These are phyloP conservation scores for Trissoscelio sp. DNA, from an alignment of 2,888 invertebrate genomes.

Conservation along the genomic window DNA sequence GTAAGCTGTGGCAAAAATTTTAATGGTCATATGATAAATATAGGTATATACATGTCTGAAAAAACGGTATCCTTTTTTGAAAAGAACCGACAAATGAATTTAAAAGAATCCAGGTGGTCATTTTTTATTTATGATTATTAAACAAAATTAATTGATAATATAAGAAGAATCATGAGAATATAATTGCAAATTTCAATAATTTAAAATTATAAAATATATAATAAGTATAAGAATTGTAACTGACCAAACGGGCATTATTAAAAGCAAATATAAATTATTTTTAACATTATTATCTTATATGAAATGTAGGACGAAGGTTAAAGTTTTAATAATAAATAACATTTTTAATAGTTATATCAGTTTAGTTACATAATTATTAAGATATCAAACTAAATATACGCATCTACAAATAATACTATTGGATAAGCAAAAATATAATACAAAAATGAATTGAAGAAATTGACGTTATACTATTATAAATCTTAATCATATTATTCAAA, in stretches of 20 bases:
- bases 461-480: no score
- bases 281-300: background rate
- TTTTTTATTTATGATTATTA: background rate
- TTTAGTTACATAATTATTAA: no score
- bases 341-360: background rate
- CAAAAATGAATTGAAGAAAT: no score
- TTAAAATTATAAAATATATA: background rate
- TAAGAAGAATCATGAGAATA: background rate
- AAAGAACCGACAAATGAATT: constrained; percentile 4
- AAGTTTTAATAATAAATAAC: background rate
- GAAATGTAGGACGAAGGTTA: background rate
- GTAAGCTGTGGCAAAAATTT: constrained; percentile 35
- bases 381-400: no score
- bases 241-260: no score
- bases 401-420: no score
- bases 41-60: background rate
- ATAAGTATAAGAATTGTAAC: no score
- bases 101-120: background rate
- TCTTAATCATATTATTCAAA: no score
- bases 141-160: background rate
- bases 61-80: background rate
- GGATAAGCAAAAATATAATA: no score
- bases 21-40: constrained; percentile 21
- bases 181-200: background rate
- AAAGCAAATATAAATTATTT: background rate